Base-by-base conservation (phyloP, 1,140 invertebrate species). In the Eumeta japonica region DNA sequence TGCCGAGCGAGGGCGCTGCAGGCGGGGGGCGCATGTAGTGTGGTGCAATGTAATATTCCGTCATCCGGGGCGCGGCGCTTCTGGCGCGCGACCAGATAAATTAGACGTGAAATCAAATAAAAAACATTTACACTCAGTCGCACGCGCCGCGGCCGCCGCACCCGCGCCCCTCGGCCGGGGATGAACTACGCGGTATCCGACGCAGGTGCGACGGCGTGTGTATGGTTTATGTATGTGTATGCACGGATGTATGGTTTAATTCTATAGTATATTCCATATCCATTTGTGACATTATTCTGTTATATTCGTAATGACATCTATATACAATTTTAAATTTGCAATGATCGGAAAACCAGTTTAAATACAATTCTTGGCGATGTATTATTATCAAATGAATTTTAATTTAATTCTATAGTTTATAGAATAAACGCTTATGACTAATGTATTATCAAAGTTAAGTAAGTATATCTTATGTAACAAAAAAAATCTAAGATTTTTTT, bases 61-160 rank as follows among this genome's bases (percentile, higher is more conserved):
- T 24, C 20, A 24, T n/a, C 20, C n/a, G 5, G 20, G 5, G 20
- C 5, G 20, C 5, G 28, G 7, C 28, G 28, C 28, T 30, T 30
- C 28, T 30, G 28, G 28, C 28, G 12, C 5, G 12, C 28, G 28
- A 5, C 4, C 28, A 10, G 28, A 30, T 30, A 30, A 30, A 30
- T 30, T 30, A 12, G 28, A 30, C 28, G 28, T 30, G 28, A 30
- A 30, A 30, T 30, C 28, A 30, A 30, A 30, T 30, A 30, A 30
- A 30, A 30, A 30, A 30, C 28, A 30, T 30, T 30, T 30, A 30
- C 28, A 30, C 28, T 30, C 12, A 30, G 5, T 13, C 12, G 9
- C 20, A n/a, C 20, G n/a, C 5, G 20, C 20, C 5, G 20, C 5
- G n/a, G 20, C n/a, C n/a, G n/a, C n/a, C n/a, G n/a, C n/a, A n/a